These are phyloP conservation scores for Nibea coibor DNA, from an alignment of 2,113 vertebrate genomes.

Conservation along the genomic window DNA sequence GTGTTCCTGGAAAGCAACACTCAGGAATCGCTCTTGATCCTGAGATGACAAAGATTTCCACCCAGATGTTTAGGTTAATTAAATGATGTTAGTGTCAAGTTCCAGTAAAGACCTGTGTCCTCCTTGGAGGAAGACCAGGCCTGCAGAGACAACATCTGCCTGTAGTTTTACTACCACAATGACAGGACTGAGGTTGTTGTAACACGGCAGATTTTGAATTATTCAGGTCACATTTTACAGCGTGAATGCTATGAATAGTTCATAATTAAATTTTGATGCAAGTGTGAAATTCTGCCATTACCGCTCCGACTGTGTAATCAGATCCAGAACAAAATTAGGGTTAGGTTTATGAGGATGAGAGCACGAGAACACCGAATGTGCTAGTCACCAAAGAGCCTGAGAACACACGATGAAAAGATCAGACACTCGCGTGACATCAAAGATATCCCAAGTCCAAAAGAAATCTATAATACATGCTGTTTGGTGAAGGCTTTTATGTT, in stretches of 20 bases:
- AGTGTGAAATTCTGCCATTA: conserved; percentile 67
- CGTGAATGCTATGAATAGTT: conserved; percentile 62
- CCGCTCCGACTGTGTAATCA: conserved; percentile 43
- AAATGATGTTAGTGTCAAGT: conserved; percentile 16
- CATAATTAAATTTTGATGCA: conserved; percentile 66
- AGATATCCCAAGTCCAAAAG: background rate
- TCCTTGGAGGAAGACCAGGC: conserved; percentile 14
- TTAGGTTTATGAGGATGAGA: conserved; percentile 30
- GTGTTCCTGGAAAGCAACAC: conserved; percentile 5
- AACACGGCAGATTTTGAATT: conserved; percentile 38
- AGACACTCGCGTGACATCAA: conserved; percentile 7
- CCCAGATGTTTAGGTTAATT: conserved; percentile 23
- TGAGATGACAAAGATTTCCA: conserved; percentile 8
- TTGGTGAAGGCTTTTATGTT: background rate
- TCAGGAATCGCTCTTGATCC: background rate
- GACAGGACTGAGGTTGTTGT: conserved; percentile 36
- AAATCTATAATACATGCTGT: conserved; percentile 18
- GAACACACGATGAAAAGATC: conserved; percentile 27
- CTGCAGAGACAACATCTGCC: conserved; percentile 10
- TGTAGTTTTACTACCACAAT: conserved; percentile 18
- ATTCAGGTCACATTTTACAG: conserved; percentile 68
- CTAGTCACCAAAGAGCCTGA: conserved; percentile 2
- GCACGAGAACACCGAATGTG: conserved; percentile 5
- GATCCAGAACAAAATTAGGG: conserved; percentile 51
- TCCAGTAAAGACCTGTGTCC: conserved; percentile 30